Evolutionary conservation across 2,113 vertebrate species (phyloP).

Genomic region (Motacilla tschutschensis): DNA sequence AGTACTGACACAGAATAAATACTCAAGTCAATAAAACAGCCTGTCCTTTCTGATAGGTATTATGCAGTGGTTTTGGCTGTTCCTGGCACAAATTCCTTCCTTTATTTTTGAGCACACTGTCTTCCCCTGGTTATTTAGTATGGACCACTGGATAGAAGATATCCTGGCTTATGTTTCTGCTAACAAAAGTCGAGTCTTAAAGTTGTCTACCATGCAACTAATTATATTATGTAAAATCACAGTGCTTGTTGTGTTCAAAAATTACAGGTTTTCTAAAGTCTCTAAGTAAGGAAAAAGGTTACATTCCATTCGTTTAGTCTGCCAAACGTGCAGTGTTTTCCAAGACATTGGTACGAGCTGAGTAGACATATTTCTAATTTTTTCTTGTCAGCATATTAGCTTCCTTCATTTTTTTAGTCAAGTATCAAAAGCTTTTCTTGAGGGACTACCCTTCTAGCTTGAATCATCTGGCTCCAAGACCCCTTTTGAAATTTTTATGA

Average conservation of each 20-base stretch:
- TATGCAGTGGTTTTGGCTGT: neutral
- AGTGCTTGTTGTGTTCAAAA: neutral
- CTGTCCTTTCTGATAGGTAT: neutral
- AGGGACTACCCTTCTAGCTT: neutral
- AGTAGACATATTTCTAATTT: neutral
- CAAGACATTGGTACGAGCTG: neutral
- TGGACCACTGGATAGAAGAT: neutral
- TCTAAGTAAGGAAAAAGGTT: neutral
- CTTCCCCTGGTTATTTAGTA: neutral
- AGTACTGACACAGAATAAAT: neutral
- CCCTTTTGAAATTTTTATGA: neutral
- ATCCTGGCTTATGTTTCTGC: rapidly evolving
- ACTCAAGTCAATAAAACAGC: neutral
- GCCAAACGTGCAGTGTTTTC: neutral
- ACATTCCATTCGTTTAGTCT: neutral
- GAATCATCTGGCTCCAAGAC: neutral
- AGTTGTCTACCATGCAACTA: neutral
- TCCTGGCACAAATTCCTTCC: neutral
- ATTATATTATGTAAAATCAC: neutral
- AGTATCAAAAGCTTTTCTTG: neutral
- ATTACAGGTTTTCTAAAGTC: neutral
- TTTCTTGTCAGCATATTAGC: neutral
- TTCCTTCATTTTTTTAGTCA: neutral
- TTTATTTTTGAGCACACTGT: neutral
- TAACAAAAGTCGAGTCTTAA: neutral